Evolutionary conservation across 2,888 invertebrate species (phyloP).

Genomic region (Nephrotoma guestfalica): DNA sequence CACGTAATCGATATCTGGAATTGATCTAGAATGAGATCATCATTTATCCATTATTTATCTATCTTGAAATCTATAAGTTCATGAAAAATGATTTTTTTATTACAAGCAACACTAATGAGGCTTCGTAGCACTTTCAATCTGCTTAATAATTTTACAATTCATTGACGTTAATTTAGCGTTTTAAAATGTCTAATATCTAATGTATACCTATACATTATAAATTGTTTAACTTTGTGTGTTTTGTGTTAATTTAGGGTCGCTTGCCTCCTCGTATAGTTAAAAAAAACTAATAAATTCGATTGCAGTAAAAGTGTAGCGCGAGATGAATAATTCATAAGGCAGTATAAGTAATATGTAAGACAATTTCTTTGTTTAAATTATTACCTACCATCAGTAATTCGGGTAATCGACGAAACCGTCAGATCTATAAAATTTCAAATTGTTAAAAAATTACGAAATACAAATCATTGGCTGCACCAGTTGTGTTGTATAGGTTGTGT

Average conservation of each 20-base stretch:
- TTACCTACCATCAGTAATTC: too few species aligned
- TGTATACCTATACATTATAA: too few species aligned
- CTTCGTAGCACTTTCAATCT: not conserved
- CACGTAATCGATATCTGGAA: not conserved
- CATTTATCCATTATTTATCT: not conserved
- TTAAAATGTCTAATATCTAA: too few species aligned
- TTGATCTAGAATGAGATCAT: not conserved
- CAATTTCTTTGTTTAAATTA: not conserved
- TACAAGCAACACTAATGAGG: not conserved
- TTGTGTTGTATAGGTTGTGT: too few species aligned
- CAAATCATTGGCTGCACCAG: too few species aligned
- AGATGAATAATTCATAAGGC: not conserved
- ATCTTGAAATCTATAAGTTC: not conserved
- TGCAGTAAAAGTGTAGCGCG: not conserved
- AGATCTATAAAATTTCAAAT: too few species aligned
- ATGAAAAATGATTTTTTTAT: not conserved
- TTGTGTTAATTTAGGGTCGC: not conserved
- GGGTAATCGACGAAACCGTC: too few species aligned
- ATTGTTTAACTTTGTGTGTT: too few species aligned
- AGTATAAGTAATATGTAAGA: not conserved
- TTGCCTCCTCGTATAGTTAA: not conserved
- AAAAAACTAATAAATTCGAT: not conserved
- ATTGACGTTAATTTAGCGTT: too few species aligned
- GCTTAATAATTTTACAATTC: too few species aligned
- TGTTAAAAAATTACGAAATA: too few species aligned